Evolutionary conservation across 1,140 invertebrate genomes (phyloP).

Genomic region (Drosophila grimshawi): DNA sequence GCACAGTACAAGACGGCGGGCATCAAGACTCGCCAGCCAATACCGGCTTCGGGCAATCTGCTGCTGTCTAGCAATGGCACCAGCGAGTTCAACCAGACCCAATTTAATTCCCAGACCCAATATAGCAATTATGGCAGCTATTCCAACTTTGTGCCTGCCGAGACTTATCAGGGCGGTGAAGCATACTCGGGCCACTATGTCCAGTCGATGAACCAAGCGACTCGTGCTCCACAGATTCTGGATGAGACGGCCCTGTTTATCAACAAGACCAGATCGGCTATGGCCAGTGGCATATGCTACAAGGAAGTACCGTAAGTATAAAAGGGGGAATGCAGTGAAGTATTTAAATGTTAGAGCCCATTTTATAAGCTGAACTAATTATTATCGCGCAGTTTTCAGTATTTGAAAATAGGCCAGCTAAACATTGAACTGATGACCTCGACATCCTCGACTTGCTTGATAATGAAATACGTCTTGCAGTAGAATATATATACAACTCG

Average conservation of each 20-base stretch:
- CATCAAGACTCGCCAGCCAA: constrained; percentile 72
- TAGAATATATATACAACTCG: constrained; percentile 25
- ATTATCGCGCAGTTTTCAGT: constrained; percentile 38
- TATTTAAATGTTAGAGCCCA: background rate
- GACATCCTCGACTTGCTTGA: constrained; percentile 70
- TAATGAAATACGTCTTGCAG: constrained; percentile 64
- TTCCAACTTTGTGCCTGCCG: constrained; percentile 60
- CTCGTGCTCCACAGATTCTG: constrained; percentile 46
- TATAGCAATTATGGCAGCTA: constrained; percentile 34
- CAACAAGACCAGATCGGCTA: constrained; percentile 72
- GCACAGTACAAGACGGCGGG: constrained; percentile 77
- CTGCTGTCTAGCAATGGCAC: constrained; percentile 46
- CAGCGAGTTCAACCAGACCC: constrained; percentile 33
- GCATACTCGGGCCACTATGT: constrained; percentile 54
- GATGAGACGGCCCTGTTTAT: constrained; percentile 78
- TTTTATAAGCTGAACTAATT: constrained; percentile 17
- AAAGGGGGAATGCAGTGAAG: background rate
- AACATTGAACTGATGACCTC: constrained; percentile 69
- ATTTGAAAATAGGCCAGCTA: constrained; percentile 53
- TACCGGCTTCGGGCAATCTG: constrained; percentile 59
- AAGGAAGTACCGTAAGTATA: constrained; percentile 86
- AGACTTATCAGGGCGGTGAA: constrained; percentile 57
- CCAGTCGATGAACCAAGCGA: constrained; percentile 37
- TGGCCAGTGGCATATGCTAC: constrained; percentile 85
- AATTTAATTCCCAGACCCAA: constrained; percentile 28